phyloP scores from a whole-genome alignment of 2,888 invertebrate species.

The Torymus auratus region DNA sequence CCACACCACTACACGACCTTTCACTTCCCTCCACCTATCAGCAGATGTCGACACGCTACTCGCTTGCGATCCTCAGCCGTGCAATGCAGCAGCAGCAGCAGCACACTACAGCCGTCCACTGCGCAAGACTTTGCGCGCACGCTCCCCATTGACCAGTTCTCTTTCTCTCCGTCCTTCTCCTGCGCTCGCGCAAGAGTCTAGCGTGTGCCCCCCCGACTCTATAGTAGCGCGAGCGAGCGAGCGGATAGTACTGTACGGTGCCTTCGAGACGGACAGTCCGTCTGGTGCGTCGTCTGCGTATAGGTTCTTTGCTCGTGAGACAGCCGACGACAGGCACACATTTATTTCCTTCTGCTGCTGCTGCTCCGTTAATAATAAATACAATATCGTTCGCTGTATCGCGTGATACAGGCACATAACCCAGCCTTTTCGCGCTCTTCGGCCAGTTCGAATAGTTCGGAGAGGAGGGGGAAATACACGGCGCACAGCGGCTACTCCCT shows the following conservation, averaged over 20 bases:
- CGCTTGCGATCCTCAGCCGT: neutral
- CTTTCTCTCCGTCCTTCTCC: neutral
- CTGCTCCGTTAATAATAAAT: no score
- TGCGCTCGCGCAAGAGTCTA: no score
- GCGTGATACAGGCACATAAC: no score
- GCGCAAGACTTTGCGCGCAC: conserved; percentile 72
- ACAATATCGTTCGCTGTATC: no score
- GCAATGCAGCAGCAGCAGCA: no score
- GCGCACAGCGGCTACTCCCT: neutral
- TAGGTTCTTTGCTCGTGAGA: no score
- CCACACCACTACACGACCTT: neutral
- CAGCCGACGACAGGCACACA: neutral
- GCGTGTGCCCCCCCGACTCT: no score
- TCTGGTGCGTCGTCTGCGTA: conserved; percentile 58
- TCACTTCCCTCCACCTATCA: conserved; percentile 8
- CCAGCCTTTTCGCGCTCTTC: neutral
- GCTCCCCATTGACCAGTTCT: conserved; percentile 73
- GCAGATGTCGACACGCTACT: conserved; percentile 71
- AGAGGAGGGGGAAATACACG: conserved; percentile 3
- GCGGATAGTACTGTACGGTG: conserved; percentile 72
- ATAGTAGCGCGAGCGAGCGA: conserved; percentile 47
- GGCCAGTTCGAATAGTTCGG: neutral
- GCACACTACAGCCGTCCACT: conserved; percentile 62
- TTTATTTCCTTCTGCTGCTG: no score
- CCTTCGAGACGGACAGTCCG: conserved; percentile 66